Base-by-base conservation (phyloP, 23 tunicate genomes). In the Halocynthia aurantium region DNA sequence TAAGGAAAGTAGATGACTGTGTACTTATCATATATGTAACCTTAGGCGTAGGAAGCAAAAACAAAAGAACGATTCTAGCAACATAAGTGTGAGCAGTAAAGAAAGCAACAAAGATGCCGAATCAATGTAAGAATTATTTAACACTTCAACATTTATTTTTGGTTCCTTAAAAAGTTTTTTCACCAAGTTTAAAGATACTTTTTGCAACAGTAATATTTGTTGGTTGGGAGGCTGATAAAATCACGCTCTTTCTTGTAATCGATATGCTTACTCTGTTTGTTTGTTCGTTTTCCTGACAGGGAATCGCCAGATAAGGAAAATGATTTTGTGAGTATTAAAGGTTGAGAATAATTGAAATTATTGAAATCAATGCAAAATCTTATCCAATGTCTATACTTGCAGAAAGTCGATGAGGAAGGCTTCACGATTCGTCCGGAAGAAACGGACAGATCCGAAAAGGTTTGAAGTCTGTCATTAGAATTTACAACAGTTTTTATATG, bases 331-430 rank as follows among this genome's bases (percentile, higher is more conserved):
- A 84, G 83, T 31, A 31, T 31, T 31, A 4, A 31, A 31, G 44
- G 44, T 31, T 31, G 44, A 31, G 44, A 4, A 31, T 31, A 0
- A 4, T 31, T 31, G 4, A 31, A 31, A 0, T 31, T 31, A 1
- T 31, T 31, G 44, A 31, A 31, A 1, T 31, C 44, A 31, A 31
- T 31, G 44, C 44, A 31, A 31, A 31, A 31, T 31, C 44, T 31
- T 31, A 31, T 31, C 44, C 44, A 31, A 31, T 31, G 44, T 31
- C 44, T 31, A 31, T 31, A 31, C 44, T 31, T 31, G 44, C 44
- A 31, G 83, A 92, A 77, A 53, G 83, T 92, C 15, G 98, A 92
- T 69, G 98, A 92, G n/a, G 98, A 92, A 74, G 98, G 98, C 12
- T 92, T 22, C 57, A 92, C 88, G 8, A 86, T 92, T 15, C 72